Evolutionary conservation across 1,140 invertebrate genomes (phyloP).

Genomic region (Apis dorsata): DNA sequence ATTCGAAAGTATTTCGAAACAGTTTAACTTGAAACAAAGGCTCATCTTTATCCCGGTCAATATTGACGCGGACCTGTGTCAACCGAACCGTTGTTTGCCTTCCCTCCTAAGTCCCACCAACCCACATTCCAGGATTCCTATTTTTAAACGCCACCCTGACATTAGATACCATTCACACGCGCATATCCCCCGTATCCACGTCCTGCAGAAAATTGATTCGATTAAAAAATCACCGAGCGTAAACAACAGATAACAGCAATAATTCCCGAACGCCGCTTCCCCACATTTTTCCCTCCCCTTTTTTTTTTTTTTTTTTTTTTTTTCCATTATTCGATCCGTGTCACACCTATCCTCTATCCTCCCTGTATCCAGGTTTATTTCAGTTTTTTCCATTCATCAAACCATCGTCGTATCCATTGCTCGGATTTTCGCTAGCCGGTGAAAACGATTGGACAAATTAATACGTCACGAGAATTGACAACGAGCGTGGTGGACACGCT

Average conservation of each 20-base stretch:
- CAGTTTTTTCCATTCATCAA: constrained; percentile 23
- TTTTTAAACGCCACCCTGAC: not conserved
- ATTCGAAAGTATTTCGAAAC: too few relatives aligned
- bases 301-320: not conserved
- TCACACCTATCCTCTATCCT: not conserved
- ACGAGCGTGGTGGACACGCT: not conserved
- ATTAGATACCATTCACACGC: not conserved
- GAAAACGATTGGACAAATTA: constrained; percentile 32
- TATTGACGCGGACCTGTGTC: constrained; percentile 14
- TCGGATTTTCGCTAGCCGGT: not conserved
- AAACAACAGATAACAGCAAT: constrained; percentile 62
- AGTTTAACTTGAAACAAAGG: not conserved
- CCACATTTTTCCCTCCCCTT: not conserved
- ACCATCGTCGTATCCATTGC: not conserved
- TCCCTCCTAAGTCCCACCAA: not conserved
- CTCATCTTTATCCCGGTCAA: constrained; percentile 1
- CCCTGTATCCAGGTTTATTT: constrained; percentile 11
- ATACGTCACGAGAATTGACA: constrained; percentile 18
- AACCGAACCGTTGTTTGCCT: constrained; percentile 1
- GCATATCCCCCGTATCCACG: not conserved
- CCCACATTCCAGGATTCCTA: not conserved
- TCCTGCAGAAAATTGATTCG: constrained; percentile 43
- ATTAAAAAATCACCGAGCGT: constrained; percentile 55
- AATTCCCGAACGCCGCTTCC: constrained; percentile 40
- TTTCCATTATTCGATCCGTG: constrained; percentile 23